Conservation (phyloP, 2,113 vertebrate genomes). For the Psilopogon haemacephalus region DNA sequence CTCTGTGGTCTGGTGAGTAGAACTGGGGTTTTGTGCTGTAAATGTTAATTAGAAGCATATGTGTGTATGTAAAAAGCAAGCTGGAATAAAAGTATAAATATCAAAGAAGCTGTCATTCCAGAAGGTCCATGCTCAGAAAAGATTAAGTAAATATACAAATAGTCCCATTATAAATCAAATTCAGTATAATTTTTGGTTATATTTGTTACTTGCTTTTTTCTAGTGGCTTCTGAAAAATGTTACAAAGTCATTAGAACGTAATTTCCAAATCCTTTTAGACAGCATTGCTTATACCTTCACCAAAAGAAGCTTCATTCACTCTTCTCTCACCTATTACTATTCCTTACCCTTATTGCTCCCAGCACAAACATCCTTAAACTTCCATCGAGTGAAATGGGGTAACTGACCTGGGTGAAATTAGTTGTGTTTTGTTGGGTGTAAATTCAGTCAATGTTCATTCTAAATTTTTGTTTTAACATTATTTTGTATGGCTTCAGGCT, state of each 20-base stretch:
- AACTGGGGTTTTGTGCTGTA: constrained; percentile 13
- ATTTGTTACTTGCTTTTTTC: not conserved
- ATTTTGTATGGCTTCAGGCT: not conserved
- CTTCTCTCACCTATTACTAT: not conserved
- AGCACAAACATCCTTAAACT: fast-evolving
- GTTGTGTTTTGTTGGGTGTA: not conserved
- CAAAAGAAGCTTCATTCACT: not conserved
- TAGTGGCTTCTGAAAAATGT: not conserved
- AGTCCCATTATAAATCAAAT: constrained; percentile 4
- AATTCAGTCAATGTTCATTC: not conserved
- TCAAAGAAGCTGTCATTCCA: constrained; percentile 59
- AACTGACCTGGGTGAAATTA: not conserved
- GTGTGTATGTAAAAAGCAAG: constrained; percentile 42
- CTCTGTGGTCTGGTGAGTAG: constrained; percentile 10
- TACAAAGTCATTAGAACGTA: not conserved
- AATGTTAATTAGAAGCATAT: constrained; percentile 61
- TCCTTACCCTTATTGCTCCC: not conserved
- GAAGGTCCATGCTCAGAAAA: constrained; percentile 58
- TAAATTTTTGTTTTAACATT: not conserved
- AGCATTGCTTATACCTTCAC: not conserved
- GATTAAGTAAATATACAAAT: constrained; percentile 55
- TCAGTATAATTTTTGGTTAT: not conserved
- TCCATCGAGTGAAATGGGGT: not conserved
- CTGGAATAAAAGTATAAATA: constrained; percentile 65
- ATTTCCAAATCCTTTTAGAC: not conserved